Evolutionary conservation across 2,888 invertebrate genomes (phyloP), one percentile per base, ranked within the genome.

Genomic region (Mycalesis mineus): DNA sequence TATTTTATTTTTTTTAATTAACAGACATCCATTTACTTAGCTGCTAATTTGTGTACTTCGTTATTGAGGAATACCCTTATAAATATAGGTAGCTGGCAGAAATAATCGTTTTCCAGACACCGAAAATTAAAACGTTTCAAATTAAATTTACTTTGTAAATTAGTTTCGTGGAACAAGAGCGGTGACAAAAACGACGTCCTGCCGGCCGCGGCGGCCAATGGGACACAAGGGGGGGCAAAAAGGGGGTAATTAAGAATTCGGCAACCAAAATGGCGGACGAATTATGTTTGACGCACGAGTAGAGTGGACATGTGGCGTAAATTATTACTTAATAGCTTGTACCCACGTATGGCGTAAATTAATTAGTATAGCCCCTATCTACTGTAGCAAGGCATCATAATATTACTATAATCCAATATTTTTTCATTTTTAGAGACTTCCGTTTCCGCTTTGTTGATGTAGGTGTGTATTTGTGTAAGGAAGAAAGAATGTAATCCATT

Each of bases 221-320:
- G 60, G 61, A 28, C 48, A 64, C 47, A 39, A 47, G 57, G 28
- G 29, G 29, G 48, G 42, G 52, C 67, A 72, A 73, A 70, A 73
- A 73, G 60, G 55, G 50, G 55, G 62, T 71, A 72, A 73, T 73
- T 72, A 72, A 72, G 71, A 69, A 73, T 72, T 71, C 73, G 66
- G 63, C 58, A 58, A 61, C 60, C 72, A 70, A 72, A 69, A 73
- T 72, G 72, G 72, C 68, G 48, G 58, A 39, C 14, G 33, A 22
- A 31, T 29, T 42, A 37, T 8, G 13, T 4, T 41, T 31, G 14
- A 40, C 52, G 36, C 54, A 61, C 17, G 63, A 59, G 59, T 37
- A 3, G 33, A 40, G 47, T 29, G 63, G 63, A 62, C 60, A 15
- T 28, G n/a, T n/a, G n/a, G n/a, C n/a, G n/a, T n/a, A n/a, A n/a